A percentile compares a stretch with the other conserved stretches of the same genome.
These are phyloP conservation scores for Gallinago jamesoni DNA, from an alignment of 2,113 vertebrate species.

Conservation along the genomic window DNA sequence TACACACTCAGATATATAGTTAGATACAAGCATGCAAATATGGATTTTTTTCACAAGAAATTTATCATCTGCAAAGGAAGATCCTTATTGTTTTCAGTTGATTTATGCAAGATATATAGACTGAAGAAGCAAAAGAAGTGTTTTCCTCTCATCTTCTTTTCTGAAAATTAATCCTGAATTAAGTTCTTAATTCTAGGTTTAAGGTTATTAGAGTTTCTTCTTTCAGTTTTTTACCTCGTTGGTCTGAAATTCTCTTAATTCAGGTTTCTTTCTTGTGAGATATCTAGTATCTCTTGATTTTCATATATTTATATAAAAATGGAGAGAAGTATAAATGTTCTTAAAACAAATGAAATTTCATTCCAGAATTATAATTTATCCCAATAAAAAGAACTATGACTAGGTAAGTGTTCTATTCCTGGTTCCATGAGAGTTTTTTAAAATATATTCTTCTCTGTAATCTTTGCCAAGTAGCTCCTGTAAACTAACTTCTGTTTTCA, in stretches of 20 bases:
- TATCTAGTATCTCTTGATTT: background rate
- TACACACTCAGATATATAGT: background rate
- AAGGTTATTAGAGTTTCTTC: background rate
- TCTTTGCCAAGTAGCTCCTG: background rate
- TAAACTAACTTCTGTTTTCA: background rate
- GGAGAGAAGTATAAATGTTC: background rate
- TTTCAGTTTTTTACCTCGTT: background rate
- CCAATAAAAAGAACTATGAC: background rate
- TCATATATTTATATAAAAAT: background rate
- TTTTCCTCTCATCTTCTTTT: background rate
- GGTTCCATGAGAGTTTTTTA: background rate
- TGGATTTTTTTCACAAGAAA: background rate
- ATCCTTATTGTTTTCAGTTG: background rate
- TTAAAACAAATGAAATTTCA: background rate
- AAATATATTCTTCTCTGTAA: background rate
- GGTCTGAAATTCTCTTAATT: background rate
- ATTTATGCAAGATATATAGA: background rate
- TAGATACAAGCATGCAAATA: background rate
- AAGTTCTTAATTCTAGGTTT: background rate
- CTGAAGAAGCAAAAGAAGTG: background rate
- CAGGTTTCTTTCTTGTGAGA: background rate
- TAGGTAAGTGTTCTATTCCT: background rate
- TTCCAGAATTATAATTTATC: background rate
- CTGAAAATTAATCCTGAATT: background rate
- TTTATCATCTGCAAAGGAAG: background rate